Percentiles rank a stretch among this genome's conserved stretches.
These are phyloP conservation scores for Eristalinus sepulchralis DNA, from an alignment of 2,888 invertebrate genomes.

Conservation along the genomic window DNA sequence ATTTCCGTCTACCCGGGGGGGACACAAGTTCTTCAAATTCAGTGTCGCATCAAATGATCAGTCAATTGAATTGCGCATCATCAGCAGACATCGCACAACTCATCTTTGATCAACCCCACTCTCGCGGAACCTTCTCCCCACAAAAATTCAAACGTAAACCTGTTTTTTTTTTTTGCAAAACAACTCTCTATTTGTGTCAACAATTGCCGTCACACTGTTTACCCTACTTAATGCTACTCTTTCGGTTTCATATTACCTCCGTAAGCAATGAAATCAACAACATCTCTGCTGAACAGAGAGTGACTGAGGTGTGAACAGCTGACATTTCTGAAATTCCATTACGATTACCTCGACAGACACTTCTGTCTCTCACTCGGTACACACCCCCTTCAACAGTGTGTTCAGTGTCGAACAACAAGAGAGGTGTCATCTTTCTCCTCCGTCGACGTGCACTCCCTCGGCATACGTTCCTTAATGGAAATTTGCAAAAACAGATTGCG, in stretches of 20 bases:
- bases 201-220: not conserved
- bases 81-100: no score
- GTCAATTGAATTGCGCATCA: no score
- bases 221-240: not conserved
- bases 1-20: no score
- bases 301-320: not conserved
- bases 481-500: slow-evolving; percentile 53
- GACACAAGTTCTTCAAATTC: no score
- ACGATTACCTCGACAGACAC: not conserved
- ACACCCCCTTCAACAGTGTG: not conserved
- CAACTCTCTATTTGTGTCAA: not conserved
- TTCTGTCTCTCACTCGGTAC: no score
- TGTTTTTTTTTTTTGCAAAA: not conserved
- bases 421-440: not conserved
- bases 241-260: not conserved
- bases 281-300: not conserved
- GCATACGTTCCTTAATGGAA: slow-evolving; percentile 39
- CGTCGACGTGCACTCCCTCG: not conserved
- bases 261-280: not conserved
- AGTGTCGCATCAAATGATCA: no score
- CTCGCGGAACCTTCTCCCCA: not conserved
- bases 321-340: not conserved
- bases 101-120: not conserved
- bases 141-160: not conserved
- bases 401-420: not conserved